Evolutionary conservation across 2,113 vertebrate genomes (phyloP), one percentile per base, ranked within the genome.

Genomic region (Rhinichthys klamathensis): DNA sequence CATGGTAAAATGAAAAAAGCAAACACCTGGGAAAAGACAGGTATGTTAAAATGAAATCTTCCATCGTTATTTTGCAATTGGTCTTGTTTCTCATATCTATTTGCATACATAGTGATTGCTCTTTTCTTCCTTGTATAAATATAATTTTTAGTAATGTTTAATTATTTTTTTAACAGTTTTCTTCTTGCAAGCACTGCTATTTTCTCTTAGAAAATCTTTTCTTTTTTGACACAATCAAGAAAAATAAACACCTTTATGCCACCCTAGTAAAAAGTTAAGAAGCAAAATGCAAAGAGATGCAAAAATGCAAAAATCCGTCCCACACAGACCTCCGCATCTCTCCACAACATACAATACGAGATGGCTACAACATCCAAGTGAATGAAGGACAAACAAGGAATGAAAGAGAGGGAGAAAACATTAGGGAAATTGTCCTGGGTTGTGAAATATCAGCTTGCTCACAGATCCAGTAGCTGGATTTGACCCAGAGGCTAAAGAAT

Each of bases 401-500:
- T 74, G 79, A 86, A 78, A 83, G 85, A 82, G 69, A 88, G 81
- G 83, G 27, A 78, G 49, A 65, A 65, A 89, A 67, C 38, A 76
- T 23, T 32, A 72, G 69, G 44, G 49, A 88, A 84, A 83, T 67
- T 21, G 8, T 18, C 25, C 80, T 84, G 69, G 72, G 78, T 88
- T 88, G 76, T 77, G 61, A 6, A 2, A 49, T 27, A 74, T 81
- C 84, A 87, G 84, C 70, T 49, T 58, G 70, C 83, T 54, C 84
- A 58, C 73, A 27, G 84, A 82, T 78, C 54, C 65, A 84, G 84
- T 80, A 86, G 84, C 84, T 85, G 69, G 32, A 49, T 23, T 86
- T 87, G 90, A 92, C 91, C 91, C 80, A 0, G 56, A 72, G 86
- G 91, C 87, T 86, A 92, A 90, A 86, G 88, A 82, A 90, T 86